These are phyloP conservation scores for Zaprionus kolodkinae DNA, from an alignment of 1,140 invertebrate genomes.

Conservation along the genomic window DNA sequence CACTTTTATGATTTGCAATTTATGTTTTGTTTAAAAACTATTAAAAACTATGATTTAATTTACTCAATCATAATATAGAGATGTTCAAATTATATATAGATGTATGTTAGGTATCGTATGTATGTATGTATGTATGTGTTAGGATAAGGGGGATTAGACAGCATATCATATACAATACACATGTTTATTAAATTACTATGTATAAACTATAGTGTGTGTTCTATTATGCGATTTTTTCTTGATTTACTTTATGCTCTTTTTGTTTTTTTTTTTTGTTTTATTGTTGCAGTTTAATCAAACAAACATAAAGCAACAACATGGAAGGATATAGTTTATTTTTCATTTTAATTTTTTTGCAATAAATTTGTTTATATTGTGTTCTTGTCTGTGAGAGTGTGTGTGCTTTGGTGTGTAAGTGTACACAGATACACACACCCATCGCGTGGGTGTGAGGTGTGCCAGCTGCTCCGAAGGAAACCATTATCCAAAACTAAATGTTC, in stretches of 20 bases:
- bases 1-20: conserved; percentile 59
- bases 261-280: conserved; percentile 15
- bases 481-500: conserved; percentile 41
- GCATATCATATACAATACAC: conserved; percentile 81
- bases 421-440: conserved; percentile 14
- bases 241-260: conserved; percentile 6
- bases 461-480: conserved; percentile 57
- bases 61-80: conserved; percentile 81
- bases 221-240: conserved; percentile 30
- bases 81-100: conserved; percentile 72
- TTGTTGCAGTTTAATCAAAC: conserved; percentile 66
- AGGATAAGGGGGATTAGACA: conserved; percentile 75
- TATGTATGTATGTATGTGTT: conserved; percentile 42
- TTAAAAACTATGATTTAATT: conserved; percentile 84
- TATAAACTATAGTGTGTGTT: conserved; percentile 71
- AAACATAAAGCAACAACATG: conserved; percentile 78
- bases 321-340: conserved; percentile 60
- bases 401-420: neutral
- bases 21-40: conserved; percentile 81
- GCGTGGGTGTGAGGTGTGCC: conserved; percentile 9
- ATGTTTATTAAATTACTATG: conserved; percentile 73
- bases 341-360: conserved; percentile 3
- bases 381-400: conserved; percentile 10
- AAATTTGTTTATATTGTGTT: conserved; percentile 24
- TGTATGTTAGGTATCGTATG: conserved; percentile 64